Base-by-base conservation (phyloP, 2,113 vertebrate species). In the Macquaria ambigua region DNA sequence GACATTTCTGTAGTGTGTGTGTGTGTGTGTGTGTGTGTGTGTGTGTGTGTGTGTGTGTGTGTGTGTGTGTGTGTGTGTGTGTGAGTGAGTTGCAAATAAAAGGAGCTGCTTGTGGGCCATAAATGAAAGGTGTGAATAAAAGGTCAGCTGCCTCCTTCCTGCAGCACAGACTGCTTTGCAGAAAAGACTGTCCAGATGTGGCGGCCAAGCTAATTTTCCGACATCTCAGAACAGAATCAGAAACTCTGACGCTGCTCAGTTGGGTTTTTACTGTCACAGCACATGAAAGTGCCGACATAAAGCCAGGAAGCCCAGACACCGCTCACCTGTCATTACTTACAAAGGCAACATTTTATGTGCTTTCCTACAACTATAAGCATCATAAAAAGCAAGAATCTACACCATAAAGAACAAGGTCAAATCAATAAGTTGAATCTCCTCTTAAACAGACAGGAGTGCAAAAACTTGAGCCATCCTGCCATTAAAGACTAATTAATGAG, bases 71-170 rank as follows among this genome's bases (percentile, higher is more conserved):
- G 10, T 11, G 52, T 70, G 66, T 73, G 66, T 61, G 31, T 43
- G 34, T 70, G 61, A 15, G 66, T 43, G 41, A 9, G 41, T 10
- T n/a, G n/a, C n/a, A n/a, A 31, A 77, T 67, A 74, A 74, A 14
- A 43, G 21, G 20, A 69, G 66, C 23, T 71, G 53, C 46, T 23
- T 2, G 53, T 25, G 25, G 78, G 64, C 76, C 69, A 39, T 66
- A 61, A 90, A 87, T 66, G 59, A 87, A 79, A 82, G 83, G 82
- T 90, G 91, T 79, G 80, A 87, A 74, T 71, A 59, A 69, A 83
- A 86, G 79, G 55, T 74, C 87, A 70, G 76, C 52, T 5, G 23
- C 72, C 62, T 53, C 23, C 59, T 69, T 23, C n/a, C 83, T 69
- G 80, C 81, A 46, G 71, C 72, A 8, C 48, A 50, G 64, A 14